Evolutionary conservation across 92 coral and sea anemone genomes (phyloP).

Genomic region (Zoanthus sansibaricus): DNA sequence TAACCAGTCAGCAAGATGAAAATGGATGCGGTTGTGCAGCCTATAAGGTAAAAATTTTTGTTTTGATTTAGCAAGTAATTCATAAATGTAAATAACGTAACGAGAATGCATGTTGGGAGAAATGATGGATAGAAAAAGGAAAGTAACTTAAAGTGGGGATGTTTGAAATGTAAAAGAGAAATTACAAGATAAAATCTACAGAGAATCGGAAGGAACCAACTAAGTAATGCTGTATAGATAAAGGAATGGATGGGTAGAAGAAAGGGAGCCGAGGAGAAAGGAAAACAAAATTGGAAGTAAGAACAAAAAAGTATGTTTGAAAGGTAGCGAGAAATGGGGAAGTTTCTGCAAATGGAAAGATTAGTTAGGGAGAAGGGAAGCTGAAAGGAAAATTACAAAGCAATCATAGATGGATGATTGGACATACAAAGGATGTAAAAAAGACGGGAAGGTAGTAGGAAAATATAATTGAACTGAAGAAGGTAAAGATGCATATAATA

Average conservation of each 20-base stretch:
- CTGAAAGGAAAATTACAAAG: neutral
- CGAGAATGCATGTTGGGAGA: neutral
- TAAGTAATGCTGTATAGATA: neutral
- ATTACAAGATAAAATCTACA: too few species aligned
- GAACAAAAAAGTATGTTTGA: neutral
- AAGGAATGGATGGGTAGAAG: neutral
- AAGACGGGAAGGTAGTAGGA: neutral
- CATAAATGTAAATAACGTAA: neutral
- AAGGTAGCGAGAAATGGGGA: neutral
- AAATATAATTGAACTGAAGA: neutral
- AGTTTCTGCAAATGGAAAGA: too few species aligned
- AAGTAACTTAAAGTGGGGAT: too few species aligned
- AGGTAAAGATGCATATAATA: neutral
- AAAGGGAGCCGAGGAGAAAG: neutral
- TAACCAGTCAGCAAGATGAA: constrained; percentile 92
- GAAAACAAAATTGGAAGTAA: neutral
- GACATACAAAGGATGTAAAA: too few species aligned
- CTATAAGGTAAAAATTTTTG: constrained; percentile 49
- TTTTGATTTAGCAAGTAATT: neutral
- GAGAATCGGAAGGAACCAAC: too few species aligned
- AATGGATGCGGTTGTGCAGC: constrained; percentile 92
- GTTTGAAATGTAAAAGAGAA: neutral
- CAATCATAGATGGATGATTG: too few species aligned
- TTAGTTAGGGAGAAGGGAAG: neutral
- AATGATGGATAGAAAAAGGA: too few species aligned